phyloP scores from a whole-genome alignment of 2,797 vertebrate species.

The Knipowitschia caucasica region DNA sequence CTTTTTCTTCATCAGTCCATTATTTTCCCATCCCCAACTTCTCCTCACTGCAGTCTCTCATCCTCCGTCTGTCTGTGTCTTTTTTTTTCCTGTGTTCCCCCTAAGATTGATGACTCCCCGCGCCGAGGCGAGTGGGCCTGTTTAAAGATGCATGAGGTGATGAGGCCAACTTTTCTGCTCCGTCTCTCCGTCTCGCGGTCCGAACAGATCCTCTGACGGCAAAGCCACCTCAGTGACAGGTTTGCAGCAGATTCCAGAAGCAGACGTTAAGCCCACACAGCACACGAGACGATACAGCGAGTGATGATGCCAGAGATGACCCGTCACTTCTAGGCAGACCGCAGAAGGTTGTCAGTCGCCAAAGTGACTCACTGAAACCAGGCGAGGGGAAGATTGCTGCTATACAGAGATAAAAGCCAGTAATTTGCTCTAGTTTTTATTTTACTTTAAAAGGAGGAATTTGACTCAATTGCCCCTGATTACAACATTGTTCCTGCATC shows the following conservation, averaged over 20 bases:
- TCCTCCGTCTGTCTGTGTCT: conserved; percentile 40
- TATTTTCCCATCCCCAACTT: conserved; percentile 40
- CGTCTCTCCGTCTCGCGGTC: neutral
- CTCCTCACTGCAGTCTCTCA: conserved; percentile 56
- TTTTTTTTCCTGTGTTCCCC: conserved; percentile 60
- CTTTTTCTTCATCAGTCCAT: conserved; percentile 39
- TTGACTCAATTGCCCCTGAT: too few relatives aligned
- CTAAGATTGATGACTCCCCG: conserved; percentile 77
- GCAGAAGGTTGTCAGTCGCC: conserved; percentile 28
- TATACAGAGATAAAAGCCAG: neutral
- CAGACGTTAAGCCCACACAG: conserved; percentile 27
- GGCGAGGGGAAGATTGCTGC: conserved; percentile 2
- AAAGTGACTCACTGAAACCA: conserved; percentile 25
- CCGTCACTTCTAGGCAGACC: conserved; percentile 25
- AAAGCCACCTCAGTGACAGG: conserved; percentile 31
- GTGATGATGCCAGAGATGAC: conserved; percentile 33
- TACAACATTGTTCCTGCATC: too few relatives aligned
- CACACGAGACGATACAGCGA: conserved; percentile 36
- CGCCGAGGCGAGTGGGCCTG: conserved; percentile 64
- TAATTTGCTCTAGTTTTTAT: too few relatives aligned
- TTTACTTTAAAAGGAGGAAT: too few relatives aligned
- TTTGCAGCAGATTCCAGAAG: conserved; percentile 32
- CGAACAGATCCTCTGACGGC: conserved; percentile 23
- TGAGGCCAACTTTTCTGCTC: conserved; percentile 61
- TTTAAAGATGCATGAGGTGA: conserved; percentile 82